phyloP scores from a whole-genome alignment of 2,888 invertebrate genomes.

The Neoscelio sp. region DNA sequence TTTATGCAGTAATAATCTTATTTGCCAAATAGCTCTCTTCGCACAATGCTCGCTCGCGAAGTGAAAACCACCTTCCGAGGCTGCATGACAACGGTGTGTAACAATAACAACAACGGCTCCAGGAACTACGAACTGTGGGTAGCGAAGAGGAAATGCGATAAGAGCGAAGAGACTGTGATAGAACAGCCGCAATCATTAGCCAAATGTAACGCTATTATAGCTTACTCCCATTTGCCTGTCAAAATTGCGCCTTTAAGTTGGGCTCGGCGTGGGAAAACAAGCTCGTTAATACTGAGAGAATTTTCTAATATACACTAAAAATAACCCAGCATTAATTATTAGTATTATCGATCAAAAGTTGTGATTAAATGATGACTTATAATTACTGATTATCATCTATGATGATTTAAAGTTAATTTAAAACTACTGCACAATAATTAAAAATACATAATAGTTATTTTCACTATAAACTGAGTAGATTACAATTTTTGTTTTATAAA shows the following conservation, averaged over 20 bases:
- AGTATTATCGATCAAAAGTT: too few species aligned
- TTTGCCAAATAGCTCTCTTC: slow-evolving; percentile 78
- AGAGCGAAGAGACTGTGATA: slow-evolving; percentile 73
- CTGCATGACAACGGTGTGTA: slow-evolving; percentile 49
- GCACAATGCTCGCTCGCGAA: slow-evolving; percentile 71
- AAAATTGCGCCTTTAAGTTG: slow-evolving; percentile 52
- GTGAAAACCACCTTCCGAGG: slow-evolving; percentile 50
- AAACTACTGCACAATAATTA: too few species aligned
- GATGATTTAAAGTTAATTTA: too few species aligned
- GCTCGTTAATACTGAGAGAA: too few species aligned
- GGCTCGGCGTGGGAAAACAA: slow-evolving; percentile 44
- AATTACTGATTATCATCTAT: too few species aligned
- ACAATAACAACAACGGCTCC: slow-evolving; percentile 63
- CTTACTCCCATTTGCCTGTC: slow-evolving; percentile 58
- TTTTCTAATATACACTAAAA: too few species aligned
- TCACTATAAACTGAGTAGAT: too few species aligned
- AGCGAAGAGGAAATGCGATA: slow-evolving; percentile 82
- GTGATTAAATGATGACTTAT: too few species aligned
- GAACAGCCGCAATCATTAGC: slow-evolving; percentile 78
- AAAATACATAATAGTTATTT: too few species aligned
- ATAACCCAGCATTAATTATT: too few species aligned
- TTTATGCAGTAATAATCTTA: slow-evolving; percentile 81
- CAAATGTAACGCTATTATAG: slow-evolving; percentile 77
- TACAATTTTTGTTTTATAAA: too few species aligned
- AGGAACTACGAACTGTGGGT: slow-evolving; percentile 73